Conservation (phyloP, 2,113 vertebrate species). For the Quiscalus mexicanus region DNA sequence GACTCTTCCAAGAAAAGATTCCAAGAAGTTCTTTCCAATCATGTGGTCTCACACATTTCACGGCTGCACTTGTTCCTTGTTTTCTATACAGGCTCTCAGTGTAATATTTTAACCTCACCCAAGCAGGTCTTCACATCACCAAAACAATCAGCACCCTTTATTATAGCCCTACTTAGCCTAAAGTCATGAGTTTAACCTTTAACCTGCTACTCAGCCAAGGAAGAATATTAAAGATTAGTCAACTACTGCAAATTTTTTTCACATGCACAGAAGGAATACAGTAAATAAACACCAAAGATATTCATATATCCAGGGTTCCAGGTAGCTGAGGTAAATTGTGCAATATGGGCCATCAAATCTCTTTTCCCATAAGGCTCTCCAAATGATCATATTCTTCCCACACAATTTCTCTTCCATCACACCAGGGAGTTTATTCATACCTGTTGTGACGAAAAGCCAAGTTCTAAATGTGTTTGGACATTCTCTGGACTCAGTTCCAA, state of each 20-base stretch:
- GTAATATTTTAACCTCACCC: not conserved
- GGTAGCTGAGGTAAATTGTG: slow-evolving; percentile 32
- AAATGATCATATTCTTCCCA: slow-evolving; percentile 52
- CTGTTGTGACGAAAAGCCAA: slow-evolving; percentile 46
- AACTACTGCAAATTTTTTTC: not conserved
- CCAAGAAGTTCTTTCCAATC: not conserved
- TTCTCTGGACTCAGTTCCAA: slow-evolving; percentile 50
- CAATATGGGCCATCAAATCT: slow-evolving; percentile 8
- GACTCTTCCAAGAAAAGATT: not conserved
- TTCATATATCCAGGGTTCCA: not conserved
- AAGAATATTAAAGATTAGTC: slow-evolving; percentile 4
- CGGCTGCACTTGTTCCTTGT: not conserved
- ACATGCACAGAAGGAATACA: not conserved
- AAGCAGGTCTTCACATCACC: not conserved
- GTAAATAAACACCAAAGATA: not conserved
- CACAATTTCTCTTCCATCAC: slow-evolving; percentile 51
- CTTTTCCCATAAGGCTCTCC: slow-evolving; percentile 43
- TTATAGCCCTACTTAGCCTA: not conserved
- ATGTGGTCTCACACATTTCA: not conserved
- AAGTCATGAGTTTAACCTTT: not conserved
- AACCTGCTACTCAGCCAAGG: not conserved
- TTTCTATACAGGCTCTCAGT: not conserved
- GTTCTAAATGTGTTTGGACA: slow-evolving; percentile 56
- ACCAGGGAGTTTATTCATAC: slow-evolving; percentile 55
- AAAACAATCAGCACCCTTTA: not conserved